Percentiles rank a stretch among this genome's conserved stretches.
Conservation (phyloP, 2,888 invertebrate species). For the Dyspetes luteomarginatus region DNA sequence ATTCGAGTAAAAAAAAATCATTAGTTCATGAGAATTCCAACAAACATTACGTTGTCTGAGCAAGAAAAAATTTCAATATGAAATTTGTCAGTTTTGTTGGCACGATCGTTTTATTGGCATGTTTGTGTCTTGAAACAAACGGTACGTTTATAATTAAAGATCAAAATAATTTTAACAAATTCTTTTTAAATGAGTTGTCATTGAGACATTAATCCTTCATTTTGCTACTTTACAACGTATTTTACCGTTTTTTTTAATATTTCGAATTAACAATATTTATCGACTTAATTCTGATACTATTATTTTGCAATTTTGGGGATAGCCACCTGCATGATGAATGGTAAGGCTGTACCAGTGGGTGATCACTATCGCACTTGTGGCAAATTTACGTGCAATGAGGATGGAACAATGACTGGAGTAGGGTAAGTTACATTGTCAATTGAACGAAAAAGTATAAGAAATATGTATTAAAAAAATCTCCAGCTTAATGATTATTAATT, state of each 20-base stretch:
- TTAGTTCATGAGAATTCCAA: not conserved
- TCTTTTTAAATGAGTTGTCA: no score
- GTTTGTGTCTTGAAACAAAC: constrained; percentile 14
- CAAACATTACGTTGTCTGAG: not conserved
- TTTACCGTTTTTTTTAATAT: not conserved
- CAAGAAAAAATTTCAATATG: constrained; percentile 27
- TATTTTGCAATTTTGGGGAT: not conserved
- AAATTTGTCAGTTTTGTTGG: constrained; percentile 8
- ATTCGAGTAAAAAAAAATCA: no score
- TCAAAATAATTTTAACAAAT: no score
- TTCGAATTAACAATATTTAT: constrained; percentile 2
- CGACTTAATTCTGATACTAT: not conserved
- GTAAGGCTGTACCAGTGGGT: not conserved
- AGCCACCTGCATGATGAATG: not conserved
- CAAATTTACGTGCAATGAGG: not conserved
- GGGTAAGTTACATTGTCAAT: constrained; percentile 26
- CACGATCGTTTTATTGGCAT: constrained; percentile 21
- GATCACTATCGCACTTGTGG: not conserved
- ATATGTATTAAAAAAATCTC: no score
- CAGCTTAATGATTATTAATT: no score
- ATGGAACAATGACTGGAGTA: not conserved
- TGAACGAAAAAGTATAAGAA: no score
- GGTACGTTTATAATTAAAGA: not conserved
- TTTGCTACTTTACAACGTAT: not conserved
- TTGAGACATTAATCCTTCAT: no score